A percentile compares a stretch with the other conserved stretches of the same genome.
These are phyloP conservation scores for Hirtodrosophila trivittata DNA, from an alignment of 2,888 invertebrate species.

Conservation along the genomic window DNA sequence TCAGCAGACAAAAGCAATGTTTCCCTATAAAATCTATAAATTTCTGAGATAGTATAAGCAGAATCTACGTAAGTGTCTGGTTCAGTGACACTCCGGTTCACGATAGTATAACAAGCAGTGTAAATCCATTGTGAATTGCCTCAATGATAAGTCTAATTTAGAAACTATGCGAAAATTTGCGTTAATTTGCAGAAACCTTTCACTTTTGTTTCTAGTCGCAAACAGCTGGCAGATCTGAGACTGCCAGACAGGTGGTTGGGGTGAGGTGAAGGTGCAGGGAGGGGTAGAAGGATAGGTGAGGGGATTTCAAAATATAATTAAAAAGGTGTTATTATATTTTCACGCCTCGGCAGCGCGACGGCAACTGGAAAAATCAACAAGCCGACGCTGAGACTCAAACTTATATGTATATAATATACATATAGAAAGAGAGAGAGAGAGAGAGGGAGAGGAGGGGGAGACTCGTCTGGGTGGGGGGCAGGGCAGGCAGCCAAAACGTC, in stretches of 20 bases:
- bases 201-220: slow-evolving; percentile 44
- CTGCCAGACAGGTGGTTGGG: too few relatives aligned
- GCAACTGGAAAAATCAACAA: slow-evolving; percentile 64
- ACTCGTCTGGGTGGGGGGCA: too few relatives aligned
- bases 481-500: slow-evolving; percentile 57
- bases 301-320: slow-evolving; percentile 64
- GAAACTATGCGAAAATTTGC: slow-evolving; percentile 49
- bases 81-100: slow-evolving; percentile 42
- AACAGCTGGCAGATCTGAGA: not conserved
- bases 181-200: slow-evolving; percentile 66
- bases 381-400: slow-evolving; percentile 29
- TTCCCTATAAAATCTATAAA: too few relatives aligned
- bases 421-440: slow-evolving; percentile 1
- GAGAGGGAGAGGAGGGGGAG: not conserved
- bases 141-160: slow-evolving; percentile 72
- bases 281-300: not conserved
- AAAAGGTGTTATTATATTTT: slow-evolving; percentile 77
- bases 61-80: slow-evolving; percentile 12
- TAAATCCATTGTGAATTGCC: slow-evolving; percentile 47
- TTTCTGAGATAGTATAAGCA: too few relatives aligned
- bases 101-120: slow-evolving; percentile 39
- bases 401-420: slow-evolving; percentile 14
- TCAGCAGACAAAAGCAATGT: too few relatives aligned
- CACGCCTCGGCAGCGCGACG: slow-evolving; percentile 72
- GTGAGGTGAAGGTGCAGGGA: not conserved